Evolutionary conservation across 2,888 invertebrate species (phyloP).

Genomic region (Clusia tigrina): DNA sequence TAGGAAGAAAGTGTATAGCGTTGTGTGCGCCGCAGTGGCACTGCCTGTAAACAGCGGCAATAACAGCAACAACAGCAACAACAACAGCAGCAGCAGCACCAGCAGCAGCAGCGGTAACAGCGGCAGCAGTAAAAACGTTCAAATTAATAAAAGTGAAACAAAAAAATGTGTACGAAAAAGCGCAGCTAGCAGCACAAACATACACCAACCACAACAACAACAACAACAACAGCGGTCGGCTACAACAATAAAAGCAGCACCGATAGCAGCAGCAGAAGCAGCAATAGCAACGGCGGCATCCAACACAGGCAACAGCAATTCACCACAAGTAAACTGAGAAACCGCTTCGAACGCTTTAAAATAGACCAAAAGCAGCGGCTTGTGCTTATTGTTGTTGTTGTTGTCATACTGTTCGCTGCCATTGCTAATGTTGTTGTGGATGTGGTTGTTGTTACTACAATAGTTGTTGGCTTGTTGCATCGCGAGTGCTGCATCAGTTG

Average conservation of each 20-base stretch:
- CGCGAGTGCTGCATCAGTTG: too few species aligned
- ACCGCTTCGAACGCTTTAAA: conserved; percentile 1
- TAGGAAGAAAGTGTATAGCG: conserved; percentile 63
- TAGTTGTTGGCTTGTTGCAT: too few species aligned
- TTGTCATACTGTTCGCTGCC: too few species aligned
- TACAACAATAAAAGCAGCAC: too few species aligned
- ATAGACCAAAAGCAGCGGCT: not conserved
- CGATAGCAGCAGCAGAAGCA: too few species aligned
- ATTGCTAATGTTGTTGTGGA: not conserved
- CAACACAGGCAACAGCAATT: conserved; percentile 20
- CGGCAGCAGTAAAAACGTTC: conserved; percentile 6
- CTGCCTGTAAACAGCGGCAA: conserved; percentile 27
- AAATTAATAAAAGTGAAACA: not conserved
- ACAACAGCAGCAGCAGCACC: conserved; percentile 24
- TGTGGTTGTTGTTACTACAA: too few species aligned
- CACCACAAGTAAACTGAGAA: conserved; percentile 5
- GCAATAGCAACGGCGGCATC: conserved; percentile 12
- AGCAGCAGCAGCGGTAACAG: conserved; percentile 22
- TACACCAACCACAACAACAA: conserved; percentile 1
- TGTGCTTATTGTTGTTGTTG: not conserved
- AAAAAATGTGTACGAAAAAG: not conserved
- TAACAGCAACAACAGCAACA: conserved; percentile 23
- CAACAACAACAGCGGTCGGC: conserved; percentile 32
- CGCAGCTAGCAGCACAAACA: not conserved
- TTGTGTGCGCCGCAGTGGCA: conserved; percentile 30